phyloP scores from a whole-genome alignment of 92 coral and sea anemone genomes.

The Actinostola sp. region DNA sequence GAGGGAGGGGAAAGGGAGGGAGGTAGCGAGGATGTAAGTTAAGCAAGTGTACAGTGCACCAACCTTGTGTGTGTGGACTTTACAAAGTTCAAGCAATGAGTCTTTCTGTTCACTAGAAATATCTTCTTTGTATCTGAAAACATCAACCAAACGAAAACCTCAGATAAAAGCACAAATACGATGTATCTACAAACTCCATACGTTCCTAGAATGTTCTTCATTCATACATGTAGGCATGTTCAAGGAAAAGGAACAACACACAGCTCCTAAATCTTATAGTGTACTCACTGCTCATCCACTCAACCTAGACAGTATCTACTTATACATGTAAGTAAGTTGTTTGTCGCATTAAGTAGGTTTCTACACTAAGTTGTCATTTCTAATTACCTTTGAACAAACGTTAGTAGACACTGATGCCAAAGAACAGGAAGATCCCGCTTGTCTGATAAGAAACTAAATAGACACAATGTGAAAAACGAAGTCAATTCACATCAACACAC shows the following conservation, averaged over 20 bases:
- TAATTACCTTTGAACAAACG: conserved; percentile 89
- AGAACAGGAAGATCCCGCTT: conserved; percentile 88
- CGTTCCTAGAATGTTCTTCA: too few species aligned
- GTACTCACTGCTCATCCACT: too few species aligned
- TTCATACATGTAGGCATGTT: too few species aligned
- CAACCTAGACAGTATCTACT: too few species aligned
- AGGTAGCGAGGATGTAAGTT: background rate
- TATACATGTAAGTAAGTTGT: too few species aligned
- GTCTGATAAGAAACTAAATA: conserved; percentile 77
- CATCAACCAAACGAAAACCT: too few species aligned
- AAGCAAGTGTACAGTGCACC: background rate
- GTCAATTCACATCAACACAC: background rate
- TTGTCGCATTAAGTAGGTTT: too few species aligned
- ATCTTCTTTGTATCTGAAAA: conserved; percentile 89
- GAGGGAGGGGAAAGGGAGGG: conserved; percentile 1
- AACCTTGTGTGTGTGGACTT: conserved; percentile 89
- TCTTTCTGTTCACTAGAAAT: conserved; percentile 97
- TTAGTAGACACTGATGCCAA: conserved; percentile 93
- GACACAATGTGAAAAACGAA: background rate
- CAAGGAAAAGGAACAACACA: too few species aligned
- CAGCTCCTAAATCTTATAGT: too few species aligned
- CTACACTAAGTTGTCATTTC: background rate
- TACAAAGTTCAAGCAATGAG: conserved; percentile 84
- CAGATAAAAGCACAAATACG: background rate
- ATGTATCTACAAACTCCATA: too few species aligned